Evolutionary conservation across 2,797 vertebrate species (phyloP), one percentile per base, ranked within the genome.

Genomic region (Chrosomus eos): DNA sequence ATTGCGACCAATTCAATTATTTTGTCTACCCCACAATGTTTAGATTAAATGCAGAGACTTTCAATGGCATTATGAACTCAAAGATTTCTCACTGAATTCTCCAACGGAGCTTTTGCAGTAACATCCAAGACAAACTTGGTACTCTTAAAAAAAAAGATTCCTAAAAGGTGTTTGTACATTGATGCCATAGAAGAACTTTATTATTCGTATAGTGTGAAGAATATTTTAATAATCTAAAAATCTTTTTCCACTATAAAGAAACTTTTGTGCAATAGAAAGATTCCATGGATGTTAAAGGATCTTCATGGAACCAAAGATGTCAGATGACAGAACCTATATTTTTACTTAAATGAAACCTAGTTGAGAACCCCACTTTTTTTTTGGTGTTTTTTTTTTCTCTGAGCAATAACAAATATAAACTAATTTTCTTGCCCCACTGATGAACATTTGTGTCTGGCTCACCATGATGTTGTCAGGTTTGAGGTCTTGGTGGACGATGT

Each of bases 381-480:
- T 43, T 1, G n/a, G 40, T 13, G 11, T 43, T 43, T 43, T 10
- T 11, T 40, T 45, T 45, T 45, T 8, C 5, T n/a, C 31, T 36
- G 5, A 53, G 5, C 16, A 31, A 8, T 55, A 70, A 60, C 64
- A n/a, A 38, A 58, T 55, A 31, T 5, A 74, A 33, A n/a, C 31
- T 1, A 0, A n/a, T 53, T 75, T 36, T 23, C 3, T 60, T 40
- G 14, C 7, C 13, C 14, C 4, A 58, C 4, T 26, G 51, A 33
- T 10, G 16, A 64, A 45, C 4, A 7, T 23, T 70, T 21, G 21
- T 66, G 8, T 81, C 36, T 5, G 4, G 77, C 93, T 93, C 88
- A 95, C 94, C 95, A 95, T 95, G 88, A 95, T 92, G 87, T 95
- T 95, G 66, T 95, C 95, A 73, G 95, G 95, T 87, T 95, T 95